These are phyloP conservation scores for Celastrina argiolus DNA, from an alignment of 2,888 invertebrate species.

Conservation along the genomic window DNA sequence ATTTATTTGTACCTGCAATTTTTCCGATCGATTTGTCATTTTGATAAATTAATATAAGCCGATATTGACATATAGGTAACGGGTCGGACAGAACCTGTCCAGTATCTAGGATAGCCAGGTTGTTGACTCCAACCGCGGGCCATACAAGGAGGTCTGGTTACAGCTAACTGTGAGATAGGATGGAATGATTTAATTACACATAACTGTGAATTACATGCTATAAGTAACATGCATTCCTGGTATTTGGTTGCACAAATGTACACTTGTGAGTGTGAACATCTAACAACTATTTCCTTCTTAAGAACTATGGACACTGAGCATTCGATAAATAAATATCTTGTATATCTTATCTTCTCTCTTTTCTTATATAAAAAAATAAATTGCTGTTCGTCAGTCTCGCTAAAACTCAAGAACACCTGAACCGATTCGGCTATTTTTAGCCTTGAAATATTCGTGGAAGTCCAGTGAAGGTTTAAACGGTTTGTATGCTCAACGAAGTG, in stretches of 20 bases:
- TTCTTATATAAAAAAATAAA: too few relatives aligned
- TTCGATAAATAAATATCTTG: too few relatives aligned
- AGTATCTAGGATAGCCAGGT: conserved; percentile 24
- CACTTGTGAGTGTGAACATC: not conserved
- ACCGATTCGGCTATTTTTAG: too few relatives aligned
- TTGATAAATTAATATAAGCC: not conserved
- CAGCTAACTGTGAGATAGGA: conserved; percentile 17
- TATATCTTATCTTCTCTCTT: too few relatives aligned
- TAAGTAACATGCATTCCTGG: not conserved
- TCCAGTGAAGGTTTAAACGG: too few relatives aligned
- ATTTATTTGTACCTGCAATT: not conserved
- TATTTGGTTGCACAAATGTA: conserved; percentile 1
- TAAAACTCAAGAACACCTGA: too few relatives aligned
- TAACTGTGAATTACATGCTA: conserved; percentile 16
- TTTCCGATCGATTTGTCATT: not conserved
- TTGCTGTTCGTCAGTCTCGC: too few relatives aligned
- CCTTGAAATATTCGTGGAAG: too few relatives aligned
- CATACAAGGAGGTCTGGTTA: conserved; percentile 19
- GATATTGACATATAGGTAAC: conserved; percentile 14
- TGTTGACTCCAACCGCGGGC: conserved; percentile 21
- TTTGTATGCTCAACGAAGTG: too few relatives aligned
- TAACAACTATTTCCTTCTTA: too few relatives aligned
- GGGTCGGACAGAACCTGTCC: conserved; percentile 20
- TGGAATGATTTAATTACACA: conserved; percentile 17
- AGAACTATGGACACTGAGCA: too few relatives aligned